phyloP scores from a whole-genome alignment of 2,113 vertebrate species.

The Axis porcinus region DNA sequence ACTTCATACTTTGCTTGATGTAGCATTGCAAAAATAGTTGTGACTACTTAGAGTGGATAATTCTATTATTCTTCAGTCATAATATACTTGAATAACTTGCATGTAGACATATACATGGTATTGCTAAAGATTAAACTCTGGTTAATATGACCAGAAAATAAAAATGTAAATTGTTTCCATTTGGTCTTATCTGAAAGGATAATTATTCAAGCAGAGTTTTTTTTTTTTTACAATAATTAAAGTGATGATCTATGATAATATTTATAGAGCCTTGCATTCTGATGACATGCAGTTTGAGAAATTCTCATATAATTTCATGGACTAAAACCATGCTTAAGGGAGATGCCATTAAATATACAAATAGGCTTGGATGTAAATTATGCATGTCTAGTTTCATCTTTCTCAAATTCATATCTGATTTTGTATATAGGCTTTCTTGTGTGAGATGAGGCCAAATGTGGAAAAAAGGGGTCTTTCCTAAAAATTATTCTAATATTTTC shows the following conservation, averaged over 20 bases:
- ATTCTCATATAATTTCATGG: constrained; percentile 19
- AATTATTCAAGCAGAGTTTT: neutral
- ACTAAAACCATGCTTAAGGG: constrained; percentile 3
- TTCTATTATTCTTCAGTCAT: neutral
- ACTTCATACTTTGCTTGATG: neutral
- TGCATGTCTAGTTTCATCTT: neutral
- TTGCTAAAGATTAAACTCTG: neutral
- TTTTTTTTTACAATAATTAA: neutral
- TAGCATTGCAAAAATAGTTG: neutral
- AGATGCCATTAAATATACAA: constrained; percentile 10
- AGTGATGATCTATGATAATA: constrained; percentile 11
- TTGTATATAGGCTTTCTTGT: neutral
- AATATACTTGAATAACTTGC: neutral
- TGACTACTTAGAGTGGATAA: neutral
- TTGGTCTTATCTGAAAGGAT: constrained; percentile 6
- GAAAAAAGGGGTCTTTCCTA: neutral
- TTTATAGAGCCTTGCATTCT: neutral
- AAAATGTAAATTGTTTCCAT: constrained; percentile 35
- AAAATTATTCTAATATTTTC: neutral
- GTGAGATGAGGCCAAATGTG: neutral
- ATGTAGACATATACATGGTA: neutral
- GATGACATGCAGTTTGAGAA: neutral
- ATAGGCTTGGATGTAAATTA: constrained; percentile 1
- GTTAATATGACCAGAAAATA: neutral
- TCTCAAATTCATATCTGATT: constrained; percentile 13